Evolutionary conservation across 2,888 invertebrate species (phyloP), one percentile per base, ranked within the genome.

Genomic region (Cheilosia impressa): DNA sequence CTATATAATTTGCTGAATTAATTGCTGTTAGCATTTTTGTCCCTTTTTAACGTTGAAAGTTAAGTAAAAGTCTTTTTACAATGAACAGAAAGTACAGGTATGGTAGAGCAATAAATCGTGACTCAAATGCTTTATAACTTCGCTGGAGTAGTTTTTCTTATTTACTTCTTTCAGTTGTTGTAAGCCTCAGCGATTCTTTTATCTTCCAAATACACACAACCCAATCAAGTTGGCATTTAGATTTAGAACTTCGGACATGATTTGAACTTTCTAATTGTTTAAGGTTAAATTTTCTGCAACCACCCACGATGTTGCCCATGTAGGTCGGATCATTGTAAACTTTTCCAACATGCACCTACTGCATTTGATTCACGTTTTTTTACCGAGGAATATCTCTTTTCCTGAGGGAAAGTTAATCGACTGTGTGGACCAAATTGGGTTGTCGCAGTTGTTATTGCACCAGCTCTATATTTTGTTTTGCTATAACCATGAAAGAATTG

Each of bases 231-330:
- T 81, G 68, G 69, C 75, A 77, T 80, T 80, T 63, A 22, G 57
- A 65, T 75, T 57, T 38, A 71, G 69, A 81, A 80, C 68, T 55
- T 68, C 41, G 75, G 47, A 71, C 81, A 76, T 71, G 76, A 58
- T 76, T 71, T 71, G 65, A 81, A 81, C 81, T 73, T 73, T 80
- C 66, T 80, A 73, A 68, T 73, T 60, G 68, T 38, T 60, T 43
- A 58, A 62, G 55, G 66, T 57, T 76, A 57, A 66, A 43, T 38
- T 60, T 38, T 47, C 31, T 50, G 45, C 24, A 63, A 15, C 47
- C 63, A 38, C 63, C 38, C 73, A 62, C 72, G 22, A 34, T 45
- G 55, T 24, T 53, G 19, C 52, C 3, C 52, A 31, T 9, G 9
- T 24, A 9, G 47, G 9, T 34, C 38, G 15, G 50, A 10, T 50